Evolutionary conservation across 1,140 invertebrate species (phyloP).

Genomic region (Zaprionus taronus): DNA sequence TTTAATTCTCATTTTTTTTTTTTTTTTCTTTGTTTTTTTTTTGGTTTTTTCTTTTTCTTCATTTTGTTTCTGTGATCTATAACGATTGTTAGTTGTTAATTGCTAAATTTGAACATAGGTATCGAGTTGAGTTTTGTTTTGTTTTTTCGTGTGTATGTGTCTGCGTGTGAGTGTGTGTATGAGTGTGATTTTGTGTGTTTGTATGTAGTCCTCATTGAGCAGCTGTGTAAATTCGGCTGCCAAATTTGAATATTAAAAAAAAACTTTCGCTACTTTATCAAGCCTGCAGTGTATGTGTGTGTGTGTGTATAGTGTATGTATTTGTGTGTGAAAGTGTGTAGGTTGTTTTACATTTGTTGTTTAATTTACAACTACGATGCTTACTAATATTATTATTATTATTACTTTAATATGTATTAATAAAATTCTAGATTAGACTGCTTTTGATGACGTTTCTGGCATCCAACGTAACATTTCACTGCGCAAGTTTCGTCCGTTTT

Average conservation of each 20-base stretch:
- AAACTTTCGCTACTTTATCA: conserved; percentile 58
- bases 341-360: conserved; percentile 66
- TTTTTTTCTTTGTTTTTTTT: conserved; percentile 24
- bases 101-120: conserved; percentile 82
- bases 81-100: conserved; percentile 80
- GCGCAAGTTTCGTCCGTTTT: conserved; percentile 84
- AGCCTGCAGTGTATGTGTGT: conserved; percentile 60
- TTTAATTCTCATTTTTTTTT: conserved; percentile 63
- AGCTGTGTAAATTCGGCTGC: conserved; percentile 54
- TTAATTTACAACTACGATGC: conserved; percentile 80
- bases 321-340: conserved; percentile 25
- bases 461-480: conserved; percentile 84
- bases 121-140: conserved; percentile 71
- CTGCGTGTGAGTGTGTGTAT: conserved; percentile 46
- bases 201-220: conserved; percentile 30
- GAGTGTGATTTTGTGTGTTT: conserved; percentile 8
- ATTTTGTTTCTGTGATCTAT: conserved; percentile 55
- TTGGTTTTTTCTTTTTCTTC: conserved; percentile 41
- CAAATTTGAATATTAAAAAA: conserved; percentile 58
- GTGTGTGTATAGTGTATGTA: conserved; percentile 14
- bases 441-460: conserved; percentile 85
- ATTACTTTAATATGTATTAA: conserved; percentile 69
- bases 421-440: conserved; percentile 84
- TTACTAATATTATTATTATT: conserved; percentile 71
- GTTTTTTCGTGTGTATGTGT: conserved; percentile 32